Percentiles rank a stretch among this genome's conserved stretches.
phyloP scores from a whole-genome alignment of 2,113 vertebrate species.

The Mustelus asterias region DNA sequence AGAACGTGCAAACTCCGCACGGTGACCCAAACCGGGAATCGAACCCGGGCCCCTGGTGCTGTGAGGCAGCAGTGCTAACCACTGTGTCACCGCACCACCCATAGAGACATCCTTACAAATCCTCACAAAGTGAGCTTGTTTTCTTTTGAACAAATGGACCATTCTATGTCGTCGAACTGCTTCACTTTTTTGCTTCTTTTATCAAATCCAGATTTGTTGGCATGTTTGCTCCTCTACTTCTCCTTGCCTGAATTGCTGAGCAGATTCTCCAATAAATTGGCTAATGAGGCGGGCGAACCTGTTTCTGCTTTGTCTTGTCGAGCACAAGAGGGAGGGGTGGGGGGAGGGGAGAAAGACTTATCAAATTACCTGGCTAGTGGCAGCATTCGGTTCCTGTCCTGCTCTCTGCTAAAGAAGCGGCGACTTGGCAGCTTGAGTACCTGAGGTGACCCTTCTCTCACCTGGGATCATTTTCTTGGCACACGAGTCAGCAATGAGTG shows the following conservation, averaged over 20 bases:
- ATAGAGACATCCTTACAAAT: background rate
- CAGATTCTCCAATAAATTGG: background rate
- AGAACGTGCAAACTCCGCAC: no score
- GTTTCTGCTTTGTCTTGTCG: background rate
- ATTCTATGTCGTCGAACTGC: no score
- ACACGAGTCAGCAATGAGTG: background rate
- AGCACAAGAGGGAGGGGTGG: background rate
- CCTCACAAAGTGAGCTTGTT: background rate
- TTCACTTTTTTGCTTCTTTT: background rate
- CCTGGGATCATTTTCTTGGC: background rate
- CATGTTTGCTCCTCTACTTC: background rate
- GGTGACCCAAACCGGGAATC: no score
- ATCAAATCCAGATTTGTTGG: background rate
- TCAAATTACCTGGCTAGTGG: background rate
- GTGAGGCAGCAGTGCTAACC: no score
- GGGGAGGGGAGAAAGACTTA: background rate
- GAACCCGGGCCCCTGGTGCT: no score
- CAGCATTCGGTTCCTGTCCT: background rate
- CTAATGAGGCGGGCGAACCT: background rate
- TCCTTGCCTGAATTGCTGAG: background rate
- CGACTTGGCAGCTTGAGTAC: background rate
- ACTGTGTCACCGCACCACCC: no score
- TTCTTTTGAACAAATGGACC: background rate
- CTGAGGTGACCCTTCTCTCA: background rate
- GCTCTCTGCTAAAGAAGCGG: background rate